These are phyloP conservation scores for Neomicropteryx cornuta DNA, from an alignment of 1,140 invertebrate species.

Conservation along the genomic window DNA sequence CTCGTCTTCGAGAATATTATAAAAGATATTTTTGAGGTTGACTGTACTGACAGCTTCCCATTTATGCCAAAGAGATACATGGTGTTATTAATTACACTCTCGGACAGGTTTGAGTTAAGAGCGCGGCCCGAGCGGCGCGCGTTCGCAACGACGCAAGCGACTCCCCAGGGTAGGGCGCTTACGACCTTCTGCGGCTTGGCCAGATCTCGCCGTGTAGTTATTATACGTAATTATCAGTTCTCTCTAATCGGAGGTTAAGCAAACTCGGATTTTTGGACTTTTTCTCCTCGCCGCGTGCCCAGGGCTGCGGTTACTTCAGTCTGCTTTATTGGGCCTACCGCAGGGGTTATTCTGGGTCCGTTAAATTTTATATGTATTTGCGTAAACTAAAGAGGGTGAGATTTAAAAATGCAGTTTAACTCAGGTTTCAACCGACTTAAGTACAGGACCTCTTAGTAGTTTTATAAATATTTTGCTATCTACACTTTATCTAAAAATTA, in stretches of 20 bases:
- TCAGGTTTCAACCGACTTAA: no score
- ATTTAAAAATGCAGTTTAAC: no score
- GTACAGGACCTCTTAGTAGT: no score
- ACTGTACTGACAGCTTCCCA: conserved; percentile 13
- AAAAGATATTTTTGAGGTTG: conserved; percentile 3
- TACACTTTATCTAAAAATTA: no score
- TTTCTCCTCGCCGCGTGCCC: no score
- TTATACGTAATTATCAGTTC: conserved; percentile 16
- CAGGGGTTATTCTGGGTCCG: no score
- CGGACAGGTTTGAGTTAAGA: conserved; percentile 15
- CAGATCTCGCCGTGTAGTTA: conserved; percentile 9
- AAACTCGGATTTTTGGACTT: conserved; percentile 14
- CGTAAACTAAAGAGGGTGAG: no score
- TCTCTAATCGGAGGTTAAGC: conserved; percentile 16
- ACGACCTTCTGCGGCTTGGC: conserved; percentile 3
- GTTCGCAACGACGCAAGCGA: conserved; percentile 5
- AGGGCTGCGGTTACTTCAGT: no score
- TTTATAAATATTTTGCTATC: no score
- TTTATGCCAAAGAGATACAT: conserved; percentile 14
- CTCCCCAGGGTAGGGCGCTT: background rate
- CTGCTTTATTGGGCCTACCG: no score
- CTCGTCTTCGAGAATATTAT: no score
- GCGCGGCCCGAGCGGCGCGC: background rate
- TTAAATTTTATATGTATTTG: no score
- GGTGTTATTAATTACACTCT: conserved; percentile 17